Percentiles rank a stretch among this genome's conserved stretches.
Conservation (phyloP, 2,113 vertebrate species). For the Rana temporaria region DNA sequence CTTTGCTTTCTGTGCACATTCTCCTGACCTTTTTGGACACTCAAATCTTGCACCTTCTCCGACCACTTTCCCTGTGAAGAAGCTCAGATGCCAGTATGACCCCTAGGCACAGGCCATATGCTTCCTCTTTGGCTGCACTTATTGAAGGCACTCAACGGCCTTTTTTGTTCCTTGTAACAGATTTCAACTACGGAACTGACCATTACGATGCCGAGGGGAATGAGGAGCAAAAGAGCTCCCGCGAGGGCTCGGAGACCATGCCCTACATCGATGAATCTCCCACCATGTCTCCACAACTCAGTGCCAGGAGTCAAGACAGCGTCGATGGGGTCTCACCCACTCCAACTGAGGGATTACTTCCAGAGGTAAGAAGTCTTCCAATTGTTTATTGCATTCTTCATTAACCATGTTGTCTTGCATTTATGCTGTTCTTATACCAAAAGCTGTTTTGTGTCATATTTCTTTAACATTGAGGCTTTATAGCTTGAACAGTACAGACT, state of each 20-base stretch:
- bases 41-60: not conserved
- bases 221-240: slow-evolving; percentile 88
- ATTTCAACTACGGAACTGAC: slow-evolving; percentile 96
- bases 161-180: slow-evolving; percentile 74
- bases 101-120: not conserved
- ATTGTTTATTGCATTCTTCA: not conserved
- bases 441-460: too few relatives aligned
- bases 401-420: not conserved
- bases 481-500: too few relatives aligned
- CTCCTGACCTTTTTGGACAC: not conserved
- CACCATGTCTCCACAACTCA: slow-evolving; percentile 97
- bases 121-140: slow-evolving; percentile 67
- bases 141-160: slow-evolving; percentile 69
- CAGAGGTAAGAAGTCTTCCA: slow-evolving; percentile 80
- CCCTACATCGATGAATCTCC: slow-evolving; percentile 97
- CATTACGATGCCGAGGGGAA: slow-evolving; percentile 92
- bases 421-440: not conserved
- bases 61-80: slow-evolving; percentile 24
- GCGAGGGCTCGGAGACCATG: slow-evolving; percentile 94
- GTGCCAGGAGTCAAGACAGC: slow-evolving; percentile 81
- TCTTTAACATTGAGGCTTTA: too few relatives aligned
- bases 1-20: slow-evolving; percentile 1
- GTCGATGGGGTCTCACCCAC: slow-evolving; percentile 81
- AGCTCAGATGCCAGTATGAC: slow-evolving; percentile 41
- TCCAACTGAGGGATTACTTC: slow-evolving; percentile 79